A percentile compares a stretch with the other conserved stretches of the same genome.
Conservation (phyloP, 2,797 vertebrate genomes). For the Syndactyla subalaris region DNA sequence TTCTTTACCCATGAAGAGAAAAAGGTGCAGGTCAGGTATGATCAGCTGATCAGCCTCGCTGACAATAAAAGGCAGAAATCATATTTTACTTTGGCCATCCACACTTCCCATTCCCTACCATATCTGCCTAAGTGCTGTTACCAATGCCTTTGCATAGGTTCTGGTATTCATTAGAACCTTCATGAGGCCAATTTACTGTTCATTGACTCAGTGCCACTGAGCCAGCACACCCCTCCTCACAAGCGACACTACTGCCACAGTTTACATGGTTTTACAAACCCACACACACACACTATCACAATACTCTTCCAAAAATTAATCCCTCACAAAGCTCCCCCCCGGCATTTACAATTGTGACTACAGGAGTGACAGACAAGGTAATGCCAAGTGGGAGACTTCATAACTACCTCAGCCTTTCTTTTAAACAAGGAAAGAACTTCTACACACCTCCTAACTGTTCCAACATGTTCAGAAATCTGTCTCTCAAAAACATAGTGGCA, state of each 20-base stretch:
- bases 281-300: fast-evolving
- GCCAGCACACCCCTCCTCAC: not conserved
- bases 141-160: not conserved
- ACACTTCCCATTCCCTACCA: not conserved
- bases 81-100: not conserved
- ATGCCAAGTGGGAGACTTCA: not conserved
- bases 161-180: not conserved
- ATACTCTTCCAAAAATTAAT: not conserved
- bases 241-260: not conserved
- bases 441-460: not conserved
- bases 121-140: not conserved
- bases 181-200: not conserved
- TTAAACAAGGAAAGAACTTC: not conserved
- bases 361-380: not conserved
- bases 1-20: not conserved
- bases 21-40: not conserved
- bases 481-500: not conserved
- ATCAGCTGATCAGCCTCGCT: not conserved
- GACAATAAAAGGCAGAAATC: not conserved
- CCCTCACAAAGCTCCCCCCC: not conserved
- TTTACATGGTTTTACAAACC: not conserved
- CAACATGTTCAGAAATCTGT: not conserved
- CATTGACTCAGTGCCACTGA: not conserved
- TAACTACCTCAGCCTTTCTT: not conserved
- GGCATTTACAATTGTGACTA: not conserved